These are phyloP conservation scores for Ditylenchus dipsaci DNA, from an alignment of 1,140 invertebrate species.

Conservation along the genomic window DNA sequence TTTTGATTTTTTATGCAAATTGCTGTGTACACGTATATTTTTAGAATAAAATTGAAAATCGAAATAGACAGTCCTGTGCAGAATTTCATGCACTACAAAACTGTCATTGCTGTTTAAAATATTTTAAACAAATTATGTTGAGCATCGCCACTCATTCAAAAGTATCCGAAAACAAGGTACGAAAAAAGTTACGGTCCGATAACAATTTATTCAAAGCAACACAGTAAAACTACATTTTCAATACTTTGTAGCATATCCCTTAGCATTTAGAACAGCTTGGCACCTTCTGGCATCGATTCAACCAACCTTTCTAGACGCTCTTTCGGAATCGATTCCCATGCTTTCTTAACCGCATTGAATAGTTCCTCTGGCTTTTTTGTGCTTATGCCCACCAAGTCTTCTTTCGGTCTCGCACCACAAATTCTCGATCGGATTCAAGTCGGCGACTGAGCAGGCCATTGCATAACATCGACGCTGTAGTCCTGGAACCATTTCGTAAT, in stretches of 20 bases:
- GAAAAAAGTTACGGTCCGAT: too few relatives aligned
- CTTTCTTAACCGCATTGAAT: constrained; percentile 1
- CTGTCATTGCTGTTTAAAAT: too few relatives aligned
- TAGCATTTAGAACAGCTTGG: neutral
- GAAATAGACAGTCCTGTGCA: too few relatives aligned
- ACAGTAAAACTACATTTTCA: neutral
- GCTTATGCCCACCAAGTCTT: neutral
- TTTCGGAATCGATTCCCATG: neutral
- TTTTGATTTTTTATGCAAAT: too few relatives aligned
- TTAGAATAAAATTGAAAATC: too few relatives aligned
- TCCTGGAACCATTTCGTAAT: constrained; percentile 22
- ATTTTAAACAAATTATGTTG: too few relatives aligned
- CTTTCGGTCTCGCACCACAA: constrained; percentile 27
- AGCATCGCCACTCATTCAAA: too few relatives aligned
- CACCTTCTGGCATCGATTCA: constrained; percentile 6
- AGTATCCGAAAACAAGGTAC: too few relatives aligned
- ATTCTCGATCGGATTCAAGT: constrained; percentile 47
- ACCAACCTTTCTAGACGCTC: neutral
- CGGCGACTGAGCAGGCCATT: constrained; percentile 36
- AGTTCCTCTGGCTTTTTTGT: neutral
- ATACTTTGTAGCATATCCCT: constrained; percentile 10
- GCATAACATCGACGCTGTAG: constrained; percentile 26
- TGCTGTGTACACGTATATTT: too few relatives aligned
- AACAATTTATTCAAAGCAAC: neutral
- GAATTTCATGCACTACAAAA: too few relatives aligned